These are phyloP conservation scores for Lasioglossum malachurum DNA, from an alignment of 2,888 invertebrate species.

Conservation along the genomic window DNA sequence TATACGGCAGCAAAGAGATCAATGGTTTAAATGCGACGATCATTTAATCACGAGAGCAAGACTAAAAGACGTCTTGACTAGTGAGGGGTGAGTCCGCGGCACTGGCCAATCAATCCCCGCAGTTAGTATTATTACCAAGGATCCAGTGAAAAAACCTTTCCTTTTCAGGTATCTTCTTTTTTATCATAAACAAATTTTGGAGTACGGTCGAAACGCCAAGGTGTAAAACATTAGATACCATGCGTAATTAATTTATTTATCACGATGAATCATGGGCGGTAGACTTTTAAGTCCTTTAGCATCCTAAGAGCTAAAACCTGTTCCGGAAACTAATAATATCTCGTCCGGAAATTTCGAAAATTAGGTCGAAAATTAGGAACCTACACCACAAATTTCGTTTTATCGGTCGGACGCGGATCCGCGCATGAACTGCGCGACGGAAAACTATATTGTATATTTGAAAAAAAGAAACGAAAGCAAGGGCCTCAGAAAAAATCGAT, in stretches of 20 bases:
- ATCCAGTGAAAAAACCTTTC: slow-evolving; percentile 62
- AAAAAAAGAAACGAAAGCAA: slow-evolving; percentile 26
- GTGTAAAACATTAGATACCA: slow-evolving; percentile 75
- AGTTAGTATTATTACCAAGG: slow-evolving; percentile 51
- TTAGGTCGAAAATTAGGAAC: no score
- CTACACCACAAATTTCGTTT: slow-evolving; percentile 1
- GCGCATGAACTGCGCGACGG: slow-evolving; percentile 16
- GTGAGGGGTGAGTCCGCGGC: slow-evolving; percentile 92
- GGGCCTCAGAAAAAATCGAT: slow-evolving; percentile 39
- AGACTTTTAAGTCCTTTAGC: slow-evolving; percentile 66
- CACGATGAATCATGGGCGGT: slow-evolving; percentile 61
- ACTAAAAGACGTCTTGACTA: slow-evolving; percentile 95
- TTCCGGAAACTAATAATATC: slow-evolving; percentile 31
- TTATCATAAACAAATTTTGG: slow-evolving; percentile 98
- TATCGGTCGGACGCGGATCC: slow-evolving; percentile 13
- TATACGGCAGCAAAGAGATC: slow-evolving; percentile 96
- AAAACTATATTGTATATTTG: slow-evolving; percentile 9
- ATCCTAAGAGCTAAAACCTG: slow-evolving; percentile 41
- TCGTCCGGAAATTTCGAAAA: background rate
- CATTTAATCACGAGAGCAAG: slow-evolving; percentile 95
- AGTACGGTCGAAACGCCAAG: slow-evolving; percentile 88
- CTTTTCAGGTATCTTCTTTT: slow-evolving; percentile 95
- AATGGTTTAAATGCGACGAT: slow-evolving; percentile 99
- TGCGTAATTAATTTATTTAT: slow-evolving; percentile 76
- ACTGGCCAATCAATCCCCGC: slow-evolving; percentile 31